A percentile compares a stretch with the other conserved stretches of the same genome.
Conservation (phyloP, 2,113 vertebrate genomes). For the Syrmaticus mikado region DNA sequence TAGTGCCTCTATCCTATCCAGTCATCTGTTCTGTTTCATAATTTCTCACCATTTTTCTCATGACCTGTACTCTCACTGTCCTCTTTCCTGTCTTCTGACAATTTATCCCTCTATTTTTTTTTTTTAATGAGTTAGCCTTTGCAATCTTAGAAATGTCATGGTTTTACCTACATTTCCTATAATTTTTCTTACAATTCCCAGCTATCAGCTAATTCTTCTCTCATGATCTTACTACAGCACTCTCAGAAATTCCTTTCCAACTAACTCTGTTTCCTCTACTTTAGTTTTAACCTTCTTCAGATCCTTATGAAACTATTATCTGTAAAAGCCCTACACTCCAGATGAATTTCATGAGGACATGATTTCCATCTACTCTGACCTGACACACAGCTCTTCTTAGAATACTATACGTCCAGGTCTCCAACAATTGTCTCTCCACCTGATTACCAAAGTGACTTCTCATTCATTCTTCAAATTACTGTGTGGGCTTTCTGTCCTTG, state of each 20-base stretch:
- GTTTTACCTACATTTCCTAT: not conserved
- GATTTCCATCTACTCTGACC: not conserved
- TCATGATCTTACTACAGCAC: not conserved
- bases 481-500: constrained; percentile 57
- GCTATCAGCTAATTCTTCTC: not conserved
- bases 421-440: not conserved
- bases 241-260: not conserved
- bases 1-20: not conserved
- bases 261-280: not conserved
- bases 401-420: not conserved
- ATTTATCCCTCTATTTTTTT: not conserved
- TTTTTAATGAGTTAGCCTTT: not conserved
- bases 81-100: not conserved
- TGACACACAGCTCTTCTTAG: not conserved
- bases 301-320: not conserved
- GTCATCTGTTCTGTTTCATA: not conserved
- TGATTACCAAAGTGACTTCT: not conserved
- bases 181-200: not conserved
- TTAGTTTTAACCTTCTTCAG: not conserved
- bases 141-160: not conserved
- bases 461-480: not conserved
- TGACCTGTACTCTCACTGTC: not conserved
- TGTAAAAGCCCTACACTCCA: not conserved
- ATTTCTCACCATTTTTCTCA: not conserved
- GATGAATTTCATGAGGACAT: not conserved